Conservation (phyloP, 2,113 vertebrate genomes). For the Eulemur rufifrons region DNA sequence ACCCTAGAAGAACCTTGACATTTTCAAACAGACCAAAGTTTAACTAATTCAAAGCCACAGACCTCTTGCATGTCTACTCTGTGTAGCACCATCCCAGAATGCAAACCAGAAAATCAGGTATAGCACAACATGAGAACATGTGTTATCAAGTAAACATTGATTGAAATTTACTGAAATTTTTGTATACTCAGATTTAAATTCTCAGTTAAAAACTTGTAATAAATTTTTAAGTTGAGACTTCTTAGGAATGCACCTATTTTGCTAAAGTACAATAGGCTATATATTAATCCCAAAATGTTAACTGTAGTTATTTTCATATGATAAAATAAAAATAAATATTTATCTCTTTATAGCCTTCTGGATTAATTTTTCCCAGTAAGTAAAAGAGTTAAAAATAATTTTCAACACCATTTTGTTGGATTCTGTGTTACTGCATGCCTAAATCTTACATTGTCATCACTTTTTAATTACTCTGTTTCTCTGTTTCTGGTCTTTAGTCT, state of each 20-base stretch:
- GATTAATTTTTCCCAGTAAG: neutral
- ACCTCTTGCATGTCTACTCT: neutral
- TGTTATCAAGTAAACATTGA: neutral
- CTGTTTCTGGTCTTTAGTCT: neutral
- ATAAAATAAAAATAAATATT: neutral
- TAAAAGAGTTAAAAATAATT: constrained; percentile 47
- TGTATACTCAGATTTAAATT: neutral
- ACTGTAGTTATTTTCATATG: neutral
- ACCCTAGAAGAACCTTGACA: neutral
- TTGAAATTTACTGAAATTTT: neutral
- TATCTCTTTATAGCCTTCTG: neutral
- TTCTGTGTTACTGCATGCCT: neutral
- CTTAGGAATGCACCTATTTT: neutral
- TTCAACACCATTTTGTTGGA: neutral
- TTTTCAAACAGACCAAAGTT: neutral
- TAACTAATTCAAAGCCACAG: neutral
- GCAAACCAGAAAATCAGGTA: neutral
- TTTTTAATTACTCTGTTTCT: neutral
- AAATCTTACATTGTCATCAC: neutral
- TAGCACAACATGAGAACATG: fast-evolving
- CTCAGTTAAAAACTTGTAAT: constrained; percentile 3
- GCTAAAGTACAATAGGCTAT: neutral
- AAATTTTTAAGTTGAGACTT: neutral
- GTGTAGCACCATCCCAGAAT: neutral
- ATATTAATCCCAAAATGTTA: neutral